These are phyloP conservation scores for Spea hammondii DNA, from an alignment of 2,797 vertebrate species.

Conservation along the genomic window DNA sequence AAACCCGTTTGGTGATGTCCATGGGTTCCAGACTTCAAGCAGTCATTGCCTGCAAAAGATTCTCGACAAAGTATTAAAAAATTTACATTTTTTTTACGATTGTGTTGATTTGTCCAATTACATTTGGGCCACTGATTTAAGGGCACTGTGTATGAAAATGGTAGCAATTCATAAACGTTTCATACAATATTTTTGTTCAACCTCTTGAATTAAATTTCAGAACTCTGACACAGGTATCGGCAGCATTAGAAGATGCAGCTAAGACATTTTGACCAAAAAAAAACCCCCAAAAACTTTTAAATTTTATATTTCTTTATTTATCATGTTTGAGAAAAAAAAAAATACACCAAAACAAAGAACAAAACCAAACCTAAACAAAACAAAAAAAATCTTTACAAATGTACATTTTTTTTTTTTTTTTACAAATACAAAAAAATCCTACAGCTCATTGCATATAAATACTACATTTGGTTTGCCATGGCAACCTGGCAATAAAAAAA, in stretches of 20 bases:
- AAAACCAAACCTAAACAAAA: conserved; percentile 61
- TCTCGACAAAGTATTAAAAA: too few species aligned
- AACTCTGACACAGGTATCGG: background rate
- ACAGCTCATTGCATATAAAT: conserved; percentile 74
- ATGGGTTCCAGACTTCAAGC: too few species aligned
- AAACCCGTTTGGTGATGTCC: too few species aligned
- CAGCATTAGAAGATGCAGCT: background rate
- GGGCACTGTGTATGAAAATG: too few species aligned
- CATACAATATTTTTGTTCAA: too few species aligned
- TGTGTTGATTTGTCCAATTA: too few species aligned
- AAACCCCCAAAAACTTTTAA: background rate
- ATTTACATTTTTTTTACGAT: too few species aligned
- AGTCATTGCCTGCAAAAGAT: too few species aligned
- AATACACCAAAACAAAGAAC: conserved; percentile 64
- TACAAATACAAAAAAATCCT: conserved; percentile 69
- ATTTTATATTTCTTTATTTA: conserved; percentile 57
- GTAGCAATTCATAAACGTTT: too few species aligned
- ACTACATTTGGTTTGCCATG: conserved; percentile 73
- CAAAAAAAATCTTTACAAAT: conserved; percentile 67
- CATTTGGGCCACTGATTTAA: too few species aligned
- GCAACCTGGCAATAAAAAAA: conserved; percentile 65
- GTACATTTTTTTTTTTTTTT: conserved; percentile 63
- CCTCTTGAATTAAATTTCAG: too few species aligned
- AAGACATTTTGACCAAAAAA: background rate
- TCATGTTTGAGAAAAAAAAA: conserved; percentile 59